A percentile compares a stretch with the other conserved stretches of the same genome.
These are phyloP conservation scores for Drosophila silvestris DNA, from an alignment of 2,888 invertebrate genomes.

Conservation along the genomic window DNA sequence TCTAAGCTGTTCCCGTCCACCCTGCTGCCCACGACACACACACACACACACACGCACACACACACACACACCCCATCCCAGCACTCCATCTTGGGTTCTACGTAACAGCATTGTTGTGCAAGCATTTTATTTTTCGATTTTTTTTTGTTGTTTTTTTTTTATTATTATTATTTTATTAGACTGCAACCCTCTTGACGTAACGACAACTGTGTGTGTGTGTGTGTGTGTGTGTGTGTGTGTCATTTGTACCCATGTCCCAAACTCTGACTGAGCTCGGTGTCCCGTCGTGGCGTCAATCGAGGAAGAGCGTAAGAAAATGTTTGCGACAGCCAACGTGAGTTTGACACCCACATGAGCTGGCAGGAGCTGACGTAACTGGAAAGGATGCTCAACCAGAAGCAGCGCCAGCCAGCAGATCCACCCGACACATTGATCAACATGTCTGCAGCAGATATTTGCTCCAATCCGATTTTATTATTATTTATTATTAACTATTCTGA, in stretches of 20 bases:
- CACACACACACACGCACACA: neutral
- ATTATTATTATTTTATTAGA: conserved; percentile 78
- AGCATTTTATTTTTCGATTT: conserved; percentile 16
- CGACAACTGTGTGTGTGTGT: conserved; percentile 32
- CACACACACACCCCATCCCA: neutral
- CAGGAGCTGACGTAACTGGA: neutral
- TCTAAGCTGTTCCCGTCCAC: neutral
- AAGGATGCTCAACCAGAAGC: too few relatives aligned
- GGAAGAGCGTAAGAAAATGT: conserved; percentile 55
- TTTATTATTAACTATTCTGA: neutral
- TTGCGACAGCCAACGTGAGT: conserved; percentile 18
- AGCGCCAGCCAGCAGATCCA: neutral
- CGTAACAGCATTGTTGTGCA: conserved; percentile 41
- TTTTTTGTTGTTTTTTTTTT: conserved; percentile 24
- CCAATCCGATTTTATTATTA: neutral
- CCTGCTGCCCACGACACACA: conserved; percentile 3
- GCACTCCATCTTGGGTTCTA: neutral
- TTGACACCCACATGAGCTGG: neutral
- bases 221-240: conserved; percentile 46
- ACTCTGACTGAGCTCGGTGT: neutral
- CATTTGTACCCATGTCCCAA: conserved; percentile 30
- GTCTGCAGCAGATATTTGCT: neutral
- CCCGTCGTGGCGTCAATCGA: conserved; percentile 23
- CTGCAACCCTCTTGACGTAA: conserved; percentile 65
- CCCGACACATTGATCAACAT: neutral